A percentile compares a stretch with the other conserved stretches of the same genome.
Conservation (phyloP, 2,797 vertebrate species). For the Eulemur rubriventer region DNA sequence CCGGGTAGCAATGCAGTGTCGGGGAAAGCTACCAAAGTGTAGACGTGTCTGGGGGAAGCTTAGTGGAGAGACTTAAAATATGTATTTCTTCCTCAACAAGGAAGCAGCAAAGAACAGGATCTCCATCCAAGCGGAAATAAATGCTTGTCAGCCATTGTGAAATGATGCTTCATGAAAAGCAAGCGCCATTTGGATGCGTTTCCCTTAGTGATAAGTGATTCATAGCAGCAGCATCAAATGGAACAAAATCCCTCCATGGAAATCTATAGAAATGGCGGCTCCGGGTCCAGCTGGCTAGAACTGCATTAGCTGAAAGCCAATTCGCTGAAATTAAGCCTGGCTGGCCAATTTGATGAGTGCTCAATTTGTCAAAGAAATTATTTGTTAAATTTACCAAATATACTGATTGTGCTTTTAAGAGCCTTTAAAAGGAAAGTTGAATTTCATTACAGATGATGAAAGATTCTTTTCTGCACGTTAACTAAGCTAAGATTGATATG, state of each 20-base stretch:
- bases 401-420: not conserved
- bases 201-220: not conserved
- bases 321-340: not conserved
- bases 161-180: not conserved
- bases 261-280: not conserved
- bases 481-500: not conserved
- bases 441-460: not conserved
- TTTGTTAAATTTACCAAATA: conserved; percentile 7
- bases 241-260: not conserved
- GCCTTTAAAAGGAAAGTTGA: not conserved
- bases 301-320: not conserved
- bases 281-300: not conserved
- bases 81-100: not conserved
- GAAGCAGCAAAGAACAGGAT: not conserved
- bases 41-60: not conserved
- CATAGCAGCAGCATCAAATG: not conserved
- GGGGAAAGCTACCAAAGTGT: fast-evolving
- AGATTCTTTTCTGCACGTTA: not conserved
- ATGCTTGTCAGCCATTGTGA: not conserved
- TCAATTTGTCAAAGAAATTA: not conserved
- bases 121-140: not conserved
- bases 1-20: not conserved
- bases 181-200: not conserved
- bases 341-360: not conserved
- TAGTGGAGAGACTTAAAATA: not conserved